phyloP scores from a whole-genome alignment of 1,140 invertebrate species.

The Cyrtorhinus lividipennis region DNA sequence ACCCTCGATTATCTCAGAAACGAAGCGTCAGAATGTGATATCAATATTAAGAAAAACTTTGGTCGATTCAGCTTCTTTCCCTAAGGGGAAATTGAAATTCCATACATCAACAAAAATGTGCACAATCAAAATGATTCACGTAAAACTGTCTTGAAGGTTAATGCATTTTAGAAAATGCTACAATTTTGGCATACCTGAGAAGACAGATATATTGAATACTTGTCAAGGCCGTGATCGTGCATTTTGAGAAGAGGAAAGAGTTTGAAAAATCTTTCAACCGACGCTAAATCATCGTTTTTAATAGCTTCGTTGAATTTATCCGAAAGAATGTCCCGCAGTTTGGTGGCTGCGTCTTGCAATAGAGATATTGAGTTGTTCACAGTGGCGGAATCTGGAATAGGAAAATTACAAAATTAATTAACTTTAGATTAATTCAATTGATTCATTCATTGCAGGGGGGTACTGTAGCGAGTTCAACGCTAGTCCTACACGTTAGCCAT shows the following conservation, averaged over 20 bases:
- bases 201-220: conserved; percentile 84
- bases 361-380: conserved; percentile 64
- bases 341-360: conserved; percentile 69
- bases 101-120: too few relatives aligned
- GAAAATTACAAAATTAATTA: conserved; percentile 20
- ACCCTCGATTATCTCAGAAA: too few relatives aligned
- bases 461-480: too few relatives aligned
- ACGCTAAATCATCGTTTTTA: conserved; percentile 70
- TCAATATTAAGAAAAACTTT: not conserved
- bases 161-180: too few relatives aligned
- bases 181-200: conserved; percentile 42
- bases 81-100: too few relatives aligned
- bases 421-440: not conserved
- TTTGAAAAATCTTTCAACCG: conserved; percentile 93
- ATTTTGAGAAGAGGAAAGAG: conserved; percentile 91
- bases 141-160: too few relatives aligned
- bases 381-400: conserved; percentile 48
- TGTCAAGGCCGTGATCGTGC: conserved; percentile 76
- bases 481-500: too few relatives aligned
- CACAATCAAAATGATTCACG: too few relatives aligned
- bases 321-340: conserved; percentile 57
- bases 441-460: not conserved
- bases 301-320: conserved; percentile 86
- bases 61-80: too few relatives aligned
- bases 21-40: too few relatives aligned